Base-by-base conservation (phyloP, 2,113 vertebrate species). In the Toxotes chatareus region DNA sequence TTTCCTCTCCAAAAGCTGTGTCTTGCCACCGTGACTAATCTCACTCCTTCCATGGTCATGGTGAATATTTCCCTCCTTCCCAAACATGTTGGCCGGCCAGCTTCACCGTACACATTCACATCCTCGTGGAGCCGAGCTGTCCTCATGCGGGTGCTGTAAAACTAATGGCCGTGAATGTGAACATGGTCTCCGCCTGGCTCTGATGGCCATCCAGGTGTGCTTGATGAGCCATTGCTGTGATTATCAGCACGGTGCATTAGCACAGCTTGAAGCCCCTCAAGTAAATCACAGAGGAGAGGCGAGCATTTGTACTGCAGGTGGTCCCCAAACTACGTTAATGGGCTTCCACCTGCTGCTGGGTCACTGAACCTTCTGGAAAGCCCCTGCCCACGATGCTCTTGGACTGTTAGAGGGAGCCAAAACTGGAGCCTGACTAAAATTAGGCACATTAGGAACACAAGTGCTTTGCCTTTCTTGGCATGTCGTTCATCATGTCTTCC, bases 171-270 rank as follows among this genome's bases (percentile, higher is more conserved):
- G 89, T 93, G 86, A 93, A 93, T 91, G 84, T 88, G 91, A 92
- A 93, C 91, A 92, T 76, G 85, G 86, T 81, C 87, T 83, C 82
- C 56, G 84, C 76, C 80, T 83, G 85, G 75, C 89, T 86, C 83
- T 40, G 83, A 86, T 81, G 85, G 87, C 86, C 90, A 73, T 89
- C 89, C 92, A 94, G 94, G 93, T 94, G 93, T 91, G 92, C 91
- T 89, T 89, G 93, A 93, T 92, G 93, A 94, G 91, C 91, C 91
- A 80, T 93, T 86, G 71, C 93, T 94, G 92, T 94, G 93, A 94
- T 94, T 94, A 93, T 89, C 90, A 92, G 88, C 90, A 86, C 76
- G 82, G 70, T 87, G 87, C 86, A 87, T 92, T 91, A 92, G 84
- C 86, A 78, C 90, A 91, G 89, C 90, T 91, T 88, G 88, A 89